A percentile compares a stretch with the other conserved stretches of the same genome.
Conservation (phyloP, 2,888 invertebrate species). For the Cenopis cana region DNA sequence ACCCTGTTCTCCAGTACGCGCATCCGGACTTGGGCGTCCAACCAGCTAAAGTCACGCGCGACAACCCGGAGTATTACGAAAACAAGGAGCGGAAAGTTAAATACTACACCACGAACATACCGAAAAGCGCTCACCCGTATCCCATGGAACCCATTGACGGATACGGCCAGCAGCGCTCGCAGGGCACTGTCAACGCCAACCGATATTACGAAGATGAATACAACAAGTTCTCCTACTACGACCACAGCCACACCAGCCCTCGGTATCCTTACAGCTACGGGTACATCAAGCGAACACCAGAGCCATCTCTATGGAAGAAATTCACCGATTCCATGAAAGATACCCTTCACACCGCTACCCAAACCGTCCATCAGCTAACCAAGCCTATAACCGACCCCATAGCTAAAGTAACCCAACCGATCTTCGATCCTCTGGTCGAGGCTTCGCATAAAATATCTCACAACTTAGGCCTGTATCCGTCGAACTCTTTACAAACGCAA, state of each 20-base stretch:
- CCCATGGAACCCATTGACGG: constrained; percentile 82
- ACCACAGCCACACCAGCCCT: constrained; percentile 72
- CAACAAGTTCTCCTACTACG: constrained; percentile 84
- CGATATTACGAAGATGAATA: constrained; percentile 81
- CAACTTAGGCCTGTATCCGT: constrained; percentile 88
- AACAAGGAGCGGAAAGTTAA: constrained; percentile 73
- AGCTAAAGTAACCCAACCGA: constrained; percentile 86
- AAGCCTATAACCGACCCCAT: constrained; percentile 86
- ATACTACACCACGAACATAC: constrained; percentile 81
- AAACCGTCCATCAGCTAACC: constrained; percentile 88
- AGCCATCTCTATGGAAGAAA: constrained; percentile 89
- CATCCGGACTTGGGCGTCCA: constrained; percentile 92
- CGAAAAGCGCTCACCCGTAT: constrained; percentile 84
- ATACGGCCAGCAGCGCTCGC: constrained; percentile 74
- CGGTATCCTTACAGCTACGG: constrained; percentile 87
- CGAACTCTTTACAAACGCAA: constrained; percentile 74
- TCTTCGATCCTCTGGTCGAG: constrained; percentile 90
- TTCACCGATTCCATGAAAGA: constrained; percentile 90
- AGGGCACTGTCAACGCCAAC: constrained; percentile 75
- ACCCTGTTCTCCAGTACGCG: constrained; percentile 91
- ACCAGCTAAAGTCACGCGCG: constrained; percentile 87
- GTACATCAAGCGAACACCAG: constrained; percentile 83
- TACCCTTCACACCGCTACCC: constrained; percentile 89
- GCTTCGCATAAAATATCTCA: constrained; percentile 92
- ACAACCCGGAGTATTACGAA: constrained; percentile 67